phyloP scores from a whole-genome alignment of 2,797 vertebrate species.

The Chaetodon trifasciatus region DNA sequence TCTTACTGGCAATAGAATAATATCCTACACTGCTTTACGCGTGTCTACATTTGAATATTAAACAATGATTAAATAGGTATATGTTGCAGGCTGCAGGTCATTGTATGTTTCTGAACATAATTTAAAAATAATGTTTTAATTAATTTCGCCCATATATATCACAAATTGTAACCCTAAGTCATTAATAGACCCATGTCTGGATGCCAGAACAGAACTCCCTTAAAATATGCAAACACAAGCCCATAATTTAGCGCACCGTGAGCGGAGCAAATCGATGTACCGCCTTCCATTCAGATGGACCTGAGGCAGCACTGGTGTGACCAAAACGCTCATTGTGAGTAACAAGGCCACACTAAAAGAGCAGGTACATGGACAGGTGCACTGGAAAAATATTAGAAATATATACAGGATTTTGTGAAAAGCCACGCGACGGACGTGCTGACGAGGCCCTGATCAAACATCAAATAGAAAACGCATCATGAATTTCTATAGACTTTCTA shows the following conservation, averaged over 20 bases:
- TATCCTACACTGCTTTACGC: not conserved
- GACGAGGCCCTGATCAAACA: slow-evolving; percentile 84
- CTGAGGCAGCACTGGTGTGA: slow-evolving; percentile 67
- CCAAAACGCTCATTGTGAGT: slow-evolving; percentile 64
- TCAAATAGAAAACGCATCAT: slow-evolving; percentile 83
- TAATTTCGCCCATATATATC: not conserved
- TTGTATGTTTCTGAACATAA: not conserved
- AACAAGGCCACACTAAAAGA: slow-evolving; percentile 45
- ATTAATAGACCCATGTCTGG: not conserved
- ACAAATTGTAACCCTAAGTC: not conserved
- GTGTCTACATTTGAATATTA: not conserved
- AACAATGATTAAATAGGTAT: not conserved
- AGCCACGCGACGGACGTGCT: slow-evolving; percentile 83
- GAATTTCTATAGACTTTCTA: slow-evolving; percentile 90
- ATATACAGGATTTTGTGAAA: slow-evolving; percentile 59
- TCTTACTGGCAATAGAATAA: not conserved
- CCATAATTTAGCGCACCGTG: slow-evolving; percentile 55
- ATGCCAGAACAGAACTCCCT: not conserved
- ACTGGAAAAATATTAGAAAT: slow-evolving; percentile 63
- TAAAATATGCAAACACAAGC: slow-evolving; percentile 52
- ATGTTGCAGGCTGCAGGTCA: not conserved
- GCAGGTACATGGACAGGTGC: slow-evolving; percentile 74
- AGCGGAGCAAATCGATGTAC: slow-evolving; percentile 86
- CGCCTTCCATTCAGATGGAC: slow-evolving; percentile 82
- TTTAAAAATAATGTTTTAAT: not conserved